Base-by-base conservation (phyloP, 37 sponge, comb jelly and placozoan species). In the Crambe crambe region DNA sequence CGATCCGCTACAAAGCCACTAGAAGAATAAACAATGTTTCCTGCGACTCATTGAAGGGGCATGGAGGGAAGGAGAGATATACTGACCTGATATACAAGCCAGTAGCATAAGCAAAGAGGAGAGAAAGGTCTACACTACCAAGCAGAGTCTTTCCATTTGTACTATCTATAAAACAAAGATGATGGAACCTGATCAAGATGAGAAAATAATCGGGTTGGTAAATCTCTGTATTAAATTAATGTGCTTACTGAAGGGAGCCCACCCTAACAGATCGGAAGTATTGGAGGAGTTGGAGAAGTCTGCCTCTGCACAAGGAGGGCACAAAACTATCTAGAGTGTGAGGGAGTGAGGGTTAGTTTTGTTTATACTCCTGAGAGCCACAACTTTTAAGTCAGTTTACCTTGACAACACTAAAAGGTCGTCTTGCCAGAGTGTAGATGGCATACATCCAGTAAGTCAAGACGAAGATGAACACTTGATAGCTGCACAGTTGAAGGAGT, bases 1-100 rank as follows among this genome's bases (percentile, higher is more conserved):
- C 92, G 56, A 40, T 97, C 97, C 21, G 92, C 92, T 23, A 97
- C 74, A 15, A 64, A 27, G 3, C 97, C 97, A 89, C 97, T 97
- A n/a, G n/a, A n/a, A n/a, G n/a, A n/a, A n/a, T n/a, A n/a, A n/a
- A n/a, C n/a, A n/a, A n/a, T n/a, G n/a, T n/a, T n/a, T n/a, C n/a
- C n/a, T n/a, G n/a, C n/a, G n/a, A n/a, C n/a, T n/a, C n/a, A n/a
- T n/a, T n/a, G n/a, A n/a, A n/a, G n/a, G n/a, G n/a, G n/a, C n/a
- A n/a, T n/a, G n/a, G n/a, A n/a, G n/a, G n/a, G n/a, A n/a, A n/a
- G n/a, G n/a, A n/a, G n/a, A n/a, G n/a, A n/a, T n/a, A n/a, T 21
- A 56, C 74, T 0, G 21, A 83, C 90, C 90, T 89, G 67, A 85
- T 37, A 37, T 73, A 91, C 87, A 91, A 82, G 37, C 74, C 56